Evolutionary conservation across 2,888 invertebrate genomes (phyloP).

Genomic region (Lasioglossum figueresi): DNA sequence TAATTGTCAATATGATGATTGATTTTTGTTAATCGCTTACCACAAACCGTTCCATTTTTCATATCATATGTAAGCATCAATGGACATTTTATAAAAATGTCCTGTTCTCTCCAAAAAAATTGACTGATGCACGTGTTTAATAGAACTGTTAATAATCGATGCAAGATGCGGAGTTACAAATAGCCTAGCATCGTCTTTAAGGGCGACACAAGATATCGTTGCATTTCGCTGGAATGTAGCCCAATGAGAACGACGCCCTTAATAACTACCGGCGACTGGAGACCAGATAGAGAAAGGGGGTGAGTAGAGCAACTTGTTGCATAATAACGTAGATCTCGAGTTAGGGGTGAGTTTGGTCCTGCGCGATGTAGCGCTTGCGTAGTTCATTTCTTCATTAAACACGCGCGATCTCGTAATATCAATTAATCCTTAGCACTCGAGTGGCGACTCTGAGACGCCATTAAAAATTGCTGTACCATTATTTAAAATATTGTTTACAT

Average conservation of each 20-base stretch:
- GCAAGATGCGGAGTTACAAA: neutral
- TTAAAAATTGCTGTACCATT: too few species aligned
- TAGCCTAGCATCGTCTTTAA: slow-evolving; percentile 59
- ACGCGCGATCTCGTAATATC: neutral
- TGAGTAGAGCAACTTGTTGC: slow-evolving; percentile 77
- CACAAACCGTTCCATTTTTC: neutral
- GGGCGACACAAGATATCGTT: slow-evolving; percentile 28
- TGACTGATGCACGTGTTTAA: neutral
- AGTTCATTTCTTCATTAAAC: slow-evolving; percentile 41
- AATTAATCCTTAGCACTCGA: too few species aligned
- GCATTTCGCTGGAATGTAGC: slow-evolving; percentile 49
- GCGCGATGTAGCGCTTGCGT: slow-evolving; percentile 67
- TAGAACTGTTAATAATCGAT: neutral
- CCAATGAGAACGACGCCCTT: slow-evolving; percentile 61
- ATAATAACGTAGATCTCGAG: slow-evolving; percentile 73
- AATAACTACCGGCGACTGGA: slow-evolving; percentile 64
- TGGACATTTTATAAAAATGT: neutral
- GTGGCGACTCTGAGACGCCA: too few species aligned
- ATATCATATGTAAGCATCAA: neutral
- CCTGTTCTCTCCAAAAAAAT: fast-evolving
- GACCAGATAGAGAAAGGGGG: slow-evolving; percentile 52
- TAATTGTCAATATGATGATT: neutral
- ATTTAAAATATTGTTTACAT: too few species aligned
- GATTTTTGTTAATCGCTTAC: neutral
- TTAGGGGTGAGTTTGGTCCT: slow-evolving; percentile 65